phyloP scores from a whole-genome alignment of 2,797 vertebrate genomes.

The Limosa lapponica region DNA sequence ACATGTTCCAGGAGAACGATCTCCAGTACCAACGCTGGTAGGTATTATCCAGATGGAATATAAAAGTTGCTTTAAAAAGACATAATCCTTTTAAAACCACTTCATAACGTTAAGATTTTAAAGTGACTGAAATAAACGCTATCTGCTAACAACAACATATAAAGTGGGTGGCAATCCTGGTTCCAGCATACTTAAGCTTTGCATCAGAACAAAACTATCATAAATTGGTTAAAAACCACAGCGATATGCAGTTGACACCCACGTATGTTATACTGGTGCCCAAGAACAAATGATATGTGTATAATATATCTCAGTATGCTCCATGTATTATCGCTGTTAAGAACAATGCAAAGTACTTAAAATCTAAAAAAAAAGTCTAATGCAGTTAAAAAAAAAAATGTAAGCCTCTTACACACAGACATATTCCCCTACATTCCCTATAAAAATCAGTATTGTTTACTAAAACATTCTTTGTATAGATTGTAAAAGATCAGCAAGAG shows the following conservation, averaged over 20 bases:
- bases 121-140: constrained; percentile 49
- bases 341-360: constrained; percentile 17
- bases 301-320: not conserved
- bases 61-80: constrained; percentile 10
- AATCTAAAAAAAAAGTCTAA: not conserved
- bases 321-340: not conserved
- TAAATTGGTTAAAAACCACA: constrained; percentile 61
- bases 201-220: constrained; percentile 56
- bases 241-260: constrained; percentile 31
- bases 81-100: not conserved
- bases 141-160: constrained; percentile 37
- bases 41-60: not conserved
- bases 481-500: not conserved
- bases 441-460: not conserved
- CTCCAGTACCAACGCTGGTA: not conserved
- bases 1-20: not conserved
- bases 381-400: not conserved
- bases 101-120: not conserved
- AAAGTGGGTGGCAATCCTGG: constrained; percentile 45
- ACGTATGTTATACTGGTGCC: constrained; percentile 22
- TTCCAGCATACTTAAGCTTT: constrained; percentile 38
- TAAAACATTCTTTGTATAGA: not conserved
- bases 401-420: not conserved
- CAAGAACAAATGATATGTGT: constrained; percentile 54
- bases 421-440: not conserved